Base-by-base conservation (phyloP, 1,140 invertebrate genomes). In the Drosophila guanche region DNA sequence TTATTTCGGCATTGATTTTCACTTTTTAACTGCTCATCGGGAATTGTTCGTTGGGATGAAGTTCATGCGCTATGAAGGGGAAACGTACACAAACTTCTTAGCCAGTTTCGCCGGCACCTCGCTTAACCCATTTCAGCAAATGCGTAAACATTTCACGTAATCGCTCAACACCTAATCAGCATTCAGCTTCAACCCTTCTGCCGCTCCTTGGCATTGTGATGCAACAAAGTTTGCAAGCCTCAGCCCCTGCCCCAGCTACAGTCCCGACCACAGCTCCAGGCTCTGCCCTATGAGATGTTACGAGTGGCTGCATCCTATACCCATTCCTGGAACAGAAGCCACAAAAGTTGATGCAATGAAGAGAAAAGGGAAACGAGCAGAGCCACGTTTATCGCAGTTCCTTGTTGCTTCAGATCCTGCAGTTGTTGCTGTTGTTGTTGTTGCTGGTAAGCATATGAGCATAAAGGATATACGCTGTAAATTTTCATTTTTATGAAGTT, bases 401-500 rank as follows among this genome's bases (percentile, higher is more conserved):
- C 71, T 73, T 74, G 71, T 73, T 63, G 56, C 47, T 72, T 41
- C 51, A 53, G 60, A 53, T 50, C 51, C 42, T 48, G 16, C 10
- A 33, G 42, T 40, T n/a, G 58, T 14, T 42, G 41, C 16, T 47
- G 27, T 27, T 54, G 25, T 40, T 42, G 33, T 63, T 52, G 46
- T 56, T 67, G 62, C 56, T 84, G 57, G 69, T 59, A 74, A 74
- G 60, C 71, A 79, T 85, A 85, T 84, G 80, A 85, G 76, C 80
- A 84, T 85, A 84, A 80, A 86, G 67, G 76, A 76, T 85, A 76
- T 80, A 69, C 72, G 81, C 66, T 80, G 72, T 85, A 85, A 80
- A 85, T 85, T 86, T 85, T 86, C 81, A 86, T 85, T 85, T 86
- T 84, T 86, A 77, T 85, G 76, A 85, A 85, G 80, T 77, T 86